These are phyloP conservation scores for Chymomyza fuscimana DNA, from an alignment of 2,888 invertebrate genomes.

Conservation along the genomic window DNA sequence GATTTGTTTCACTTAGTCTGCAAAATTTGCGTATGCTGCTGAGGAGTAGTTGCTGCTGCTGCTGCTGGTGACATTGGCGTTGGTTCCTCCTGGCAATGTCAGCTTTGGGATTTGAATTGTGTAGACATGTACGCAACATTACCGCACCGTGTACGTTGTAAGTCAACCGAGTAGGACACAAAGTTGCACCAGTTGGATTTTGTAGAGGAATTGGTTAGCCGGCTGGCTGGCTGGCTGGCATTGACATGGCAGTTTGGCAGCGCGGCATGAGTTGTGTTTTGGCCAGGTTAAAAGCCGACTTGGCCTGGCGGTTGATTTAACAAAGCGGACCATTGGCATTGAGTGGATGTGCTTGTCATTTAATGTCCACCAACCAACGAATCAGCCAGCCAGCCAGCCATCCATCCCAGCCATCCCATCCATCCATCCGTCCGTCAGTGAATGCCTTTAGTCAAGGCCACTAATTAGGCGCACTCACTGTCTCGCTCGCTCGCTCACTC, in stretches of 20 bases:
- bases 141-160: slow-evolving; percentile 50
- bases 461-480: slow-evolving; percentile 51
- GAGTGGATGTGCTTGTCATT: slow-evolving; percentile 29
- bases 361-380: slow-evolving; percentile 34
- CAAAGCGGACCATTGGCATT: slow-evolving; percentile 14
- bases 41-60: background rate
- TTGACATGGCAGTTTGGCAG: slow-evolving; percentile 22
- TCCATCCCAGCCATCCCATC: slow-evolving; percentile 10
- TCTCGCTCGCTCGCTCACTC: background rate
- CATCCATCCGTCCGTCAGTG: slow-evolving; percentile 25
- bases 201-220: too few species aligned
- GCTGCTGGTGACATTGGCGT: slow-evolving; percentile 11
- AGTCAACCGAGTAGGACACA: slow-evolving; percentile 39
- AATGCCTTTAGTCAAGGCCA: slow-evolving; percentile 54
- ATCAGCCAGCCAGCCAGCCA: slow-evolving; percentile 18
- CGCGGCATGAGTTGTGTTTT: slow-evolving; percentile 19
- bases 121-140: slow-evolving; percentile 70
- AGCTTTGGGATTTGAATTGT: slow-evolving; percentile 54
- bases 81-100: slow-evolving; percentile 16
- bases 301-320: background rate
- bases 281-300: slow-evolving; percentile 1
- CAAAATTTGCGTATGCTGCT: slow-evolving; percentile 9
- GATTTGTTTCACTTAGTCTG: slow-evolving; percentile 66
- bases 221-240: background rate
- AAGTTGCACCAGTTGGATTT: slow-evolving; percentile 23